Conservation (phyloP, 2,888 invertebrate genomes). For the Synergus gifuensis region DNA sequence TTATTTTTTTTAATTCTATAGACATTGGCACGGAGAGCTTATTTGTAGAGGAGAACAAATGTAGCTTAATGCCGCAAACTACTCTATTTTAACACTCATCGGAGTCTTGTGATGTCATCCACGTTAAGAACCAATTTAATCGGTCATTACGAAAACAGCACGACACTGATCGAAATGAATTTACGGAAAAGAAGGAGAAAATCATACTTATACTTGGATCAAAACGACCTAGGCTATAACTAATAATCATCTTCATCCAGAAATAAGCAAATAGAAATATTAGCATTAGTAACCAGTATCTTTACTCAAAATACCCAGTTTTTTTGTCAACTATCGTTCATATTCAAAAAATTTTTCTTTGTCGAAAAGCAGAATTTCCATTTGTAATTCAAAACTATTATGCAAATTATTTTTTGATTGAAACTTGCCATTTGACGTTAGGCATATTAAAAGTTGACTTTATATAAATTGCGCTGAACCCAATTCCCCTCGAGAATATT, state of each 20-base stretch:
- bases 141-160: slow-evolving; percentile 40
- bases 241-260: slow-evolving; percentile 17
- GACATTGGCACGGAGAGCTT: not conserved
- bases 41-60: slow-evolving; percentile 19
- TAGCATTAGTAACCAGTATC: not conserved
- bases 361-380: not conserved
- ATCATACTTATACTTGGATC: slow-evolving; percentile 25
- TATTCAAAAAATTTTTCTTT: not conserved
- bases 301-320: not conserved
- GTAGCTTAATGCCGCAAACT: slow-evolving; percentile 6
- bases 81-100: slow-evolving; percentile 28
- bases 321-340: not conserved
- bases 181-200: slow-evolving; percentile 33
- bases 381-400: not conserved
- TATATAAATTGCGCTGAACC: not conserved
- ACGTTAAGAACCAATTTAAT: slow-evolving; percentile 40
- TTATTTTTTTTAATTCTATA: not conserved
- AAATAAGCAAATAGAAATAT: slow-evolving; percentile 21
- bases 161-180: slow-evolving; percentile 40
- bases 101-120: slow-evolving; percentile 26
- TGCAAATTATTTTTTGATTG: not conserved
- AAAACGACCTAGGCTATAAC: slow-evolving; percentile 11
- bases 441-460: not conserved
- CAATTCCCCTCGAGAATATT: slow-evolving; percentile 1
- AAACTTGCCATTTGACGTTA: not conserved